Conservation (phyloP, 1,140 invertebrate genomes). For the Glossosoma conforme region DNA sequence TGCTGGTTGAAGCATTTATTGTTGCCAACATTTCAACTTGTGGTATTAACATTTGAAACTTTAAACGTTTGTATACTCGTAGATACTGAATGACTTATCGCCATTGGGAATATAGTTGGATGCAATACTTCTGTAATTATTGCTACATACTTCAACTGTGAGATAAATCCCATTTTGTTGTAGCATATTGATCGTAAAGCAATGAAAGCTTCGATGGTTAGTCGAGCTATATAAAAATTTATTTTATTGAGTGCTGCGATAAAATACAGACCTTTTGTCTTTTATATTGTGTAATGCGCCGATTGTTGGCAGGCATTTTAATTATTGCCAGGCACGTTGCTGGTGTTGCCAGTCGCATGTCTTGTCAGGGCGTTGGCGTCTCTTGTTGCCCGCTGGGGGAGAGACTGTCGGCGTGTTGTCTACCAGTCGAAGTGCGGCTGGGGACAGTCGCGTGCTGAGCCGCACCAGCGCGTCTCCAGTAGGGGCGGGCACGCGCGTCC, state of each 20-base stretch:
- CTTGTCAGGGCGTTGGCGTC: neutral
- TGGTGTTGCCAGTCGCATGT: neutral
- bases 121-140: no score
- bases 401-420: neutral
- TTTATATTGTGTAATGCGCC: neutral
- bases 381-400: neutral
- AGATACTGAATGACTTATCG: no score
- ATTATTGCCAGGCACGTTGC: neutral
- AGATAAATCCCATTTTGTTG: no score
- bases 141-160: no score
- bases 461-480: constrained; percentile 81
- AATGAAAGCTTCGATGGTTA: no score
- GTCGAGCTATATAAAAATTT: neutral
- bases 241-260: neutral
- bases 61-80: no score
- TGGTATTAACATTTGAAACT: no score
- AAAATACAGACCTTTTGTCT: neutral
- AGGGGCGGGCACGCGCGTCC: constrained; percentile 75
- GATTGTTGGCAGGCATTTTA: neutral
- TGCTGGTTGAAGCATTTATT: no score
- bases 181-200: no score
- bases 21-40: no score
- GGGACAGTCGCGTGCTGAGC: constrained; percentile 64
- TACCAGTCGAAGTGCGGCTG: constrained; percentile 54
- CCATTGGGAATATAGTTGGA: no score